phyloP scores from a whole-genome alignment of 2,888 invertebrate genomes.

The Dusona sp. region DNA sequence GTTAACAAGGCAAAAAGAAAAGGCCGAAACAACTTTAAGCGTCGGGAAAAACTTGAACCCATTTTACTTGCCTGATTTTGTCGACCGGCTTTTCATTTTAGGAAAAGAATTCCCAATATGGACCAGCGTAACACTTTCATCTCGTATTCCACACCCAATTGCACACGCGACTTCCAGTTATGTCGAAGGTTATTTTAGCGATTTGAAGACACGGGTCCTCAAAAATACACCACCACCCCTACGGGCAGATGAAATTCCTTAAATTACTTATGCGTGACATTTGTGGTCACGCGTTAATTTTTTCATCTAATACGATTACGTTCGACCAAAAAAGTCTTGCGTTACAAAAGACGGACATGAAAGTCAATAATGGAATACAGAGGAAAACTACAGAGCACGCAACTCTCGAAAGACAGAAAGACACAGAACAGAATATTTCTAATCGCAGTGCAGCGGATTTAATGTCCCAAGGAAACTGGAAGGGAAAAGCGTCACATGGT shows the following conservation, averaged over 20 bases:
- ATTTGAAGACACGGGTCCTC: constrained; percentile 20
- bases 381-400: background rate
- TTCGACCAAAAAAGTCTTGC: background rate
- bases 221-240: background rate
- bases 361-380: background rate
- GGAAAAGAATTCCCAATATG: constrained; percentile 41
- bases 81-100: background rate
- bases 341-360: background rate
- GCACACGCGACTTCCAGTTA: constrained; percentile 29
- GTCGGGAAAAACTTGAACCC: constrained; percentile 25
- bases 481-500: background rate
- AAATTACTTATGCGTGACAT: constrained; percentile 20
- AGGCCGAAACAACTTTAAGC: background rate
- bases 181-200: constrained; percentile 40
- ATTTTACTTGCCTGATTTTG: constrained; percentile 53
- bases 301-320: constrained; percentile 1
- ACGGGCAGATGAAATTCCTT: constrained; percentile 25
- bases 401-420: background rate
- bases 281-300: constrained; percentile 7
- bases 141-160: background rate
- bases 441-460: background rate
- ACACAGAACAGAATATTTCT: background rate
- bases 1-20: background rate
- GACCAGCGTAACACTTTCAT: background rate
- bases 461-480: background rate